A percentile compares a stretch with the other conserved stretches of the same genome.
Evolutionary conservation across 2,888 invertebrate species (phyloP).

Genomic region (Zelleria hepariella): DNA sequence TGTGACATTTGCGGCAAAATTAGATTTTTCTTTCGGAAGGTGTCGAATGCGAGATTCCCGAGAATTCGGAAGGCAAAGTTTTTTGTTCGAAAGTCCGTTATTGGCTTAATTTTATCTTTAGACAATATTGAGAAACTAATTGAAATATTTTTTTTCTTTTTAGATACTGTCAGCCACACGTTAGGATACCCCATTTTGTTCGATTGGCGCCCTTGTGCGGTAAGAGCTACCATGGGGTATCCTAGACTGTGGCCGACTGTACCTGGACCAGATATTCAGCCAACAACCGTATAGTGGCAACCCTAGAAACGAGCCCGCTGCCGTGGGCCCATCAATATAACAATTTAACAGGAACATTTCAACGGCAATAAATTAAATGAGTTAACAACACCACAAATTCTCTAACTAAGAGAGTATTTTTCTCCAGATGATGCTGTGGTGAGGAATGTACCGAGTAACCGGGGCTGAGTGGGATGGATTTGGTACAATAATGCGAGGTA

Average conservation of each 20-base stretch:
- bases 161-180: no score
- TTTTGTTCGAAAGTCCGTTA: no score
- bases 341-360: conserved; percentile 65
- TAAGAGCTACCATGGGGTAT: no score
- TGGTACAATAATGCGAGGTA: neutral
- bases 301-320: conserved; percentile 34
- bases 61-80: no score
- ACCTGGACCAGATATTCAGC: neutral
- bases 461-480: neutral
- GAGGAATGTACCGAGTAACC: neutral
- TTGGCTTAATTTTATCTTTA: no score
- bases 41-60: no score
- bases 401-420: conserved; percentile 10
- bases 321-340: conserved; percentile 56
- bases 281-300: conserved; percentile 19
- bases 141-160: neutral
- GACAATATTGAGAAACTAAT: no score
- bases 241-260: no score
- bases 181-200: no score
- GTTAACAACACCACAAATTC: conserved; percentile 52
- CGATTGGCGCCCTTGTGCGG: no score
- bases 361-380: conserved; percentile 66
- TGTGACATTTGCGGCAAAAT: no score
- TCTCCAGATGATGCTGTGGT: neutral
- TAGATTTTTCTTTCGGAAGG: no score